Evolutionary conservation across 2,888 invertebrate species (phyloP).

Genomic region (Eucriotettix oculatus): DNA sequence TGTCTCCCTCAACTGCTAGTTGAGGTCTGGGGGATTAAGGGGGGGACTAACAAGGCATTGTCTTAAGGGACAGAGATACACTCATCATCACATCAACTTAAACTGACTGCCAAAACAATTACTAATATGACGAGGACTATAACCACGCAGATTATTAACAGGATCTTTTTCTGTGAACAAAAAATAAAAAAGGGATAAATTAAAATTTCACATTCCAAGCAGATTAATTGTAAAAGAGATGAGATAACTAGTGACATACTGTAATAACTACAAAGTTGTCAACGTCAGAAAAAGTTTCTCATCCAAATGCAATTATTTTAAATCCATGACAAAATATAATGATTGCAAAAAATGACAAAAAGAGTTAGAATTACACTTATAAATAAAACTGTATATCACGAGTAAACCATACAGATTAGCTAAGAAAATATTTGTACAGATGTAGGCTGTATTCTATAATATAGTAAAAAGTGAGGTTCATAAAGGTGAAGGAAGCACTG

Average conservation of each 20-base stretch:
- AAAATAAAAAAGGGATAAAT: slow-evolving; percentile 19
- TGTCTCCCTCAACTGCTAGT: background rate
- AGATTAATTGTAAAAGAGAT: background rate
- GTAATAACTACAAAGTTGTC: background rate
- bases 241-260: background rate
- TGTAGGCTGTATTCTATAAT: too few relatives aligned
- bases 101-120: slow-evolving; percentile 40
- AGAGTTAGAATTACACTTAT: too few relatives aligned
- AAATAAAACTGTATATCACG: too few relatives aligned
- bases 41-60: background rate
- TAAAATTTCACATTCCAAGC: background rate
- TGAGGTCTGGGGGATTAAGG: background rate
- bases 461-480: too few relatives aligned
- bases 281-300: too few relatives aligned
- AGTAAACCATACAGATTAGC: too few relatives aligned
- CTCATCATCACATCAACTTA: slow-evolving; percentile 16
- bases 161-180: slow-evolving; percentile 70
- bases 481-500: too few relatives aligned
- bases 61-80: slow-evolving; percentile 2
- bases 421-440: too few relatives aligned
- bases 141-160: slow-evolving; percentile 60
- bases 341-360: too few relatives aligned
- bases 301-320: too few relatives aligned
- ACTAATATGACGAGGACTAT: slow-evolving; percentile 58
- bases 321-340: too few relatives aligned